Percentiles rank a stretch among this genome's conserved stretches.
These are phyloP conservation scores for Sarcophaga carnaria DNA, from an alignment of 2,888 invertebrate species.

Conservation along the genomic window DNA sequence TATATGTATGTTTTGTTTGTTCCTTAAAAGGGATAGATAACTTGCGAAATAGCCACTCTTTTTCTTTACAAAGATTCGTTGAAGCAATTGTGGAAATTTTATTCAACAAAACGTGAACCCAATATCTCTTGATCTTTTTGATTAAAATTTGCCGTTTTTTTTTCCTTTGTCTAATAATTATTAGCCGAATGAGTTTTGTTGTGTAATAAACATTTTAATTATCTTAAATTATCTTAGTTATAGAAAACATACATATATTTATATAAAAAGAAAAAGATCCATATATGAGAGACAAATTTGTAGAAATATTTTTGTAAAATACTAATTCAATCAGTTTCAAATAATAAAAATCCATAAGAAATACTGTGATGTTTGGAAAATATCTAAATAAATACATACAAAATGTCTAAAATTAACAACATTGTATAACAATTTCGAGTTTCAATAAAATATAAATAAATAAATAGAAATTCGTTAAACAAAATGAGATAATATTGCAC, in stretches of 20 bases:
- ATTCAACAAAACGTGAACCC: constrained; percentile 4
- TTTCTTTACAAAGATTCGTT: not conserved
- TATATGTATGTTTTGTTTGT: constrained; percentile 5
- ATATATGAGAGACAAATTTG: not conserved
- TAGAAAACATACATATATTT: constrained; percentile 21
- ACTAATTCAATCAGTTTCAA: constrained; percentile 39
- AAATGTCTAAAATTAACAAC: not conserved
- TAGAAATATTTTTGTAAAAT: constrained; percentile 39
- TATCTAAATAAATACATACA: constrained; percentile 5
- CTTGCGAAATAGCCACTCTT: no score
- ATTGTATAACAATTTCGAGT: constrained; percentile 40
- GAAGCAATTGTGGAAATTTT: not conserved
- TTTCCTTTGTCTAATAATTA: constrained; percentile 50
- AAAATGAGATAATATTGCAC: constrained; percentile 62
- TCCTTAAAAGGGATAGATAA: not conserved
- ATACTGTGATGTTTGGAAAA: constrained; percentile 10
- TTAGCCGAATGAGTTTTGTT: constrained; percentile 52
- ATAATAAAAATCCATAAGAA: constrained; percentile 4
- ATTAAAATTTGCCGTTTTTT: constrained; percentile 68
- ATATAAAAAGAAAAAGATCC: constrained; percentile 11
- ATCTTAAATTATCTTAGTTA: constrained; percentile 68
- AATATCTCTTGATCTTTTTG: constrained; percentile 64
- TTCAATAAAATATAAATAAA: no score
- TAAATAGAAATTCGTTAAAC: not conserved
- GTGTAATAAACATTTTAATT: constrained; percentile 71